Evolutionary conservation across 2,113 vertebrate genomes (phyloP).

Genomic region (Larimichthys polyactis): DNA sequence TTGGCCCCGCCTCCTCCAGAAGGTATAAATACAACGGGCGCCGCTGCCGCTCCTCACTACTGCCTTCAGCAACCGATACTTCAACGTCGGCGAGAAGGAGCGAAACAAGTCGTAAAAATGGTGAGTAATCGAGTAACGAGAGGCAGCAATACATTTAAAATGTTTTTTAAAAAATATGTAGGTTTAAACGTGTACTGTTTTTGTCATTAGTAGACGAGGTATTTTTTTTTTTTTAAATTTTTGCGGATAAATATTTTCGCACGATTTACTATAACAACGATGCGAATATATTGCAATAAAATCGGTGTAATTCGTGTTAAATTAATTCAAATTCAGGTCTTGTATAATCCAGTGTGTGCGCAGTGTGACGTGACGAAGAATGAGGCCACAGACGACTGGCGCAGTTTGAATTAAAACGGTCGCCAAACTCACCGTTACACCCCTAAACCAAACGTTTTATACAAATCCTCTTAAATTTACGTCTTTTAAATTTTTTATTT

Average conservation of each 20-base stretch:
- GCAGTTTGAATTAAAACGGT: background rate
- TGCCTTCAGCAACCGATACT: conserved; percentile 67
- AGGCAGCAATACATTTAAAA: fast-evolving
- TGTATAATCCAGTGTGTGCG: background rate
- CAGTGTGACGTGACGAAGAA: background rate
- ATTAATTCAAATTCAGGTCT: fast-evolving
- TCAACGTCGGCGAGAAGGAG: conserved; percentile 72
- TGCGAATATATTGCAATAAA: background rate
- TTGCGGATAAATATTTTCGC: no score
- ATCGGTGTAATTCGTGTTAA: fast-evolving
- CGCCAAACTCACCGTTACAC: background rate
- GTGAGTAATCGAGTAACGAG: conserved; percentile 42
- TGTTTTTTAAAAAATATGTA: background rate
- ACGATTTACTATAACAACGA: no score
- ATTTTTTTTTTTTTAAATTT: no score
- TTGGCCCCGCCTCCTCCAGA: conserved; percentile 1
- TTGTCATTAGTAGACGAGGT: no score
- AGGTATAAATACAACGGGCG: conserved; percentile 6
- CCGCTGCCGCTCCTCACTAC: background rate
- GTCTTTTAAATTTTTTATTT: no score
- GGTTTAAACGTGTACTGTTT: fast-evolving
- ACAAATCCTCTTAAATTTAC: background rate
- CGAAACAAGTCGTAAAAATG: conserved; percentile 53
- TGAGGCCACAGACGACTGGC: background rate
- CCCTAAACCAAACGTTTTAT: fast-evolving